Base-by-base conservation (phyloP, 2,888 invertebrate species). In the Danaus chrysippus region DNA sequence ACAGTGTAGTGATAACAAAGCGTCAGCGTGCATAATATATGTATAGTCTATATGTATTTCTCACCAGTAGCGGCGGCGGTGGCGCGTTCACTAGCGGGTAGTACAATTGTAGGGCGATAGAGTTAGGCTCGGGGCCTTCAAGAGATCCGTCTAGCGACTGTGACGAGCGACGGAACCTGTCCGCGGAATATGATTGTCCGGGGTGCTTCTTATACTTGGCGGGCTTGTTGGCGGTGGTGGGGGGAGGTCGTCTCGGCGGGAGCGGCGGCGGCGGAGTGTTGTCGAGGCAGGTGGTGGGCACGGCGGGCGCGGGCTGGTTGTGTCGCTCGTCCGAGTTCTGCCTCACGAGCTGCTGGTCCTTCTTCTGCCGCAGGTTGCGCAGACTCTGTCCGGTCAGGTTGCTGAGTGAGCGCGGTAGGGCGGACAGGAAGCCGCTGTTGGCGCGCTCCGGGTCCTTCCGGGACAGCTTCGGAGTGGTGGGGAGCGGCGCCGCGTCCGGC, bases 101-200 rank as follows among this genome's bases (percentile, higher is more conserved):
- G 73, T 90, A 92, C 93, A 93, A 92, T 84, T 93, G 92, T 87
- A 93, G 81, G 76, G 92, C 93, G 72, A 93, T 93, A 64, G 94
- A 93, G 83, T 94, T 93, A 1, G 91, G 91, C 70, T 84, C 85
- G 13, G 89, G 87, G 0, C 86, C 88, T 0, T 88, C 90, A 72
- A 85, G 61, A 59, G 84, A 86, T 0, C 84, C 86, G 54, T 89
- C 90, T 71, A 90, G 58, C 11, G 90, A 90, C 13, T 84, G 84
- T 11, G 87, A 84, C n/a, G 88, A 87, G 63, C 82, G 69, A 17
- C 84, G 73, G 68, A 71, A 63, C 64, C 64, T 69, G 23, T 80
- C 81, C 23, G 77, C 83, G 12, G 75, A 71, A 46, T 79, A 82
- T 62, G 81, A 58, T 44, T 84, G 83, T 82, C 82, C 78, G 1